A percentile compares a stretch with the other conserved stretches of the same genome.
Evolutionary conservation across 1,140 invertebrate genomes (phyloP).

Genomic region (Pogonomyrmex barbatus): DNA sequence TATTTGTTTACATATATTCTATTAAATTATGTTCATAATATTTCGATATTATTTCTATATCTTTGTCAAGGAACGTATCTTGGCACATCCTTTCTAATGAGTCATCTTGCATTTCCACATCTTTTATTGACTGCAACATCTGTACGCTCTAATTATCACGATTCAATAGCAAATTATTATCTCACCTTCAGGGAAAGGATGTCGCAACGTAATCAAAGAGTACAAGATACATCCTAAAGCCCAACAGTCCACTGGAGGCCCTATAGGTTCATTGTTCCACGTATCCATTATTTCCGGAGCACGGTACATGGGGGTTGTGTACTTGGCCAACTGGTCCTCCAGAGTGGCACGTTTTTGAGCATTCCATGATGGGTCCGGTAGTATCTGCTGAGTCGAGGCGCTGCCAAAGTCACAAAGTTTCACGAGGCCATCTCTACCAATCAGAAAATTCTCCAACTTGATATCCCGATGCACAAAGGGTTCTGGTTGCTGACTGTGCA

Average conservation of each 20-base stretch:
- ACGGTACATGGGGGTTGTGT: constrained; percentile 95
- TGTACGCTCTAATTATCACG: background rate
- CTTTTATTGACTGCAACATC: background rate
- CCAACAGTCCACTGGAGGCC: constrained; percentile 96
- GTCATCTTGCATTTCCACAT: background rate
- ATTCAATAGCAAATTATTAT: background rate
- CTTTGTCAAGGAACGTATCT: background rate
- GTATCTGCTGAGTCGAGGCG: constrained; percentile 93
- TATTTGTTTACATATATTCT: background rate
- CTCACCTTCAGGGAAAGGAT: constrained; percentile 97
- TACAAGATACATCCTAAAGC: constrained; percentile 98
- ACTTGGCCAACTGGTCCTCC: constrained; percentile 94
- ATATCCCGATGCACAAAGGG: constrained; percentile 97
- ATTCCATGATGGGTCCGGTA: constrained; percentile 96
- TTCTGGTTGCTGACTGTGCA: constrained; percentile 94
- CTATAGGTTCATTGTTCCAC: constrained; percentile 98
- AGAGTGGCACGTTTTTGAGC: constrained; percentile 95
- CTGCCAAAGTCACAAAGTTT: constrained; percentile 99
- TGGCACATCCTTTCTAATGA: background rate
- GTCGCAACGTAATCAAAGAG: constrained; percentile 95
- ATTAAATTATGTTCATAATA: background rate
- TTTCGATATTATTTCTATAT: background rate
- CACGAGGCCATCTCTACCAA: constrained; percentile 93
- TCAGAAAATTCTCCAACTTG: constrained; percentile 92
- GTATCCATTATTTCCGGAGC: constrained; percentile 99